phyloP scores from a whole-genome alignment of 2,888 invertebrate genomes.

The Allolobophora icterica region DNA sequence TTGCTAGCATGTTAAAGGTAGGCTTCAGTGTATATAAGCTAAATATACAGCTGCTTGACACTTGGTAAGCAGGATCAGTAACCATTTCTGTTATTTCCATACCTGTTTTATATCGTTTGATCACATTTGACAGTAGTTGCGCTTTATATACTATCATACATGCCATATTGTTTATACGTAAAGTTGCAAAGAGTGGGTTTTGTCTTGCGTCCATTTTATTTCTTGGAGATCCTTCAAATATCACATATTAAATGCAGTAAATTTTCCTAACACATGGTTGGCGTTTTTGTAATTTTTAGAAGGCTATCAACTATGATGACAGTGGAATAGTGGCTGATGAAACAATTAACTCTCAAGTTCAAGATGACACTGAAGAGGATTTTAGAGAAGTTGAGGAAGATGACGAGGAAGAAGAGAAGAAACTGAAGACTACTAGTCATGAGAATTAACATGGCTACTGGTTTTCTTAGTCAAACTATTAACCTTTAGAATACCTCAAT shows the following conservation, averaged over 20 bases:
- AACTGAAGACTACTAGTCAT: neutral
- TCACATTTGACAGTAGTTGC: neutral
- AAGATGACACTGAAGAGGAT: neutral
- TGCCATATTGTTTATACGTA: too few relatives aligned
- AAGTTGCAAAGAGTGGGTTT: too few relatives aligned
- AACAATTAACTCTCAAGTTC: constrained; percentile 7
- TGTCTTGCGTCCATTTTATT: neutral
- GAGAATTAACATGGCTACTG: neutral
- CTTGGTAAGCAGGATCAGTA: neutral
- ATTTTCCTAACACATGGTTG: neutral
- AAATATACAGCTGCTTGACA: neutral
- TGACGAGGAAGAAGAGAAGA: neutral
- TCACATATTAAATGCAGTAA: neutral
- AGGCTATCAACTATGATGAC: neutral
- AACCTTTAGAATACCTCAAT: neutral
- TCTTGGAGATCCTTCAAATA: neutral
- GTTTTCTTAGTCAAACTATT: neutral
- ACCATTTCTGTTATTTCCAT: too few relatives aligned
- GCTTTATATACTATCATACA: neutral
- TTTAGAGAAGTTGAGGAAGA: neutral
- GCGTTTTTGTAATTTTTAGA: neutral
- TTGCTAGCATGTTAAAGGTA: neutral
- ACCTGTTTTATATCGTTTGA: neutral
- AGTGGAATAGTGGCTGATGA: constrained; percentile 3
- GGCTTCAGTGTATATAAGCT: neutral